Evolutionary conservation across 2,797 vertebrate genomes (phyloP), one percentile per base, ranked within the genome.

Genomic region (Labroides dimidiatus): DNA sequence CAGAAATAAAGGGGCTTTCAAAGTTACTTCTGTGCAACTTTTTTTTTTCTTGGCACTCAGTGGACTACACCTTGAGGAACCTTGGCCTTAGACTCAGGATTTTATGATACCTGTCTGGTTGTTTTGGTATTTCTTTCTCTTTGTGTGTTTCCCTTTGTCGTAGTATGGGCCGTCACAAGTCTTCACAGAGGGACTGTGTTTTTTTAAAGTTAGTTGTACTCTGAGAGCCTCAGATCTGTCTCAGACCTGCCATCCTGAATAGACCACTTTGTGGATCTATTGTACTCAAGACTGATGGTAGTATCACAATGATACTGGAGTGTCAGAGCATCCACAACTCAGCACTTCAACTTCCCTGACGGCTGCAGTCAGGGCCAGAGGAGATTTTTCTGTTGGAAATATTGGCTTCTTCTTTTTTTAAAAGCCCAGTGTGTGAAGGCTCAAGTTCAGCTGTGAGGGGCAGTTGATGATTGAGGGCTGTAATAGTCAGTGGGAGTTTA

Each of bases 391-490:
- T 51, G 41, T 10, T 6, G 14, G 0, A 20, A 58, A 44, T 53
- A 61, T 56, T 50, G 11, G 19, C 30, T 33, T 33, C 30, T 33
- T 54, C 62, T 77, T 72, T 69, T 39, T 64, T 14, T n/a, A n/a
- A n/a, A 23, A 27, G 20, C 47, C 12, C 41, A 10, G 30, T 53
- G 30, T 66, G 51, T 16, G 61, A 39, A 37, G 49, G 17, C 39
- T 68, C 30, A 4, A 33, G 30, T 33, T 64, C 47, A 58, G 67
- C 57, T 16, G 47, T 20, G 44, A 12, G 50, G 57, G 72, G 27
- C 24, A 43, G 64, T 39, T 16, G 60, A 75, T 64, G 49, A 82
- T 36, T 63, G 54, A 65, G 27, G 59, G 53, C 60, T 78, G 43
- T 20, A 71, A 57, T 39, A 56, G 49, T 57, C 37, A 56, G 73